Base-by-base conservation (phyloP, 2,888 invertebrate species). In the Cremastobaeus sp. region DNA sequence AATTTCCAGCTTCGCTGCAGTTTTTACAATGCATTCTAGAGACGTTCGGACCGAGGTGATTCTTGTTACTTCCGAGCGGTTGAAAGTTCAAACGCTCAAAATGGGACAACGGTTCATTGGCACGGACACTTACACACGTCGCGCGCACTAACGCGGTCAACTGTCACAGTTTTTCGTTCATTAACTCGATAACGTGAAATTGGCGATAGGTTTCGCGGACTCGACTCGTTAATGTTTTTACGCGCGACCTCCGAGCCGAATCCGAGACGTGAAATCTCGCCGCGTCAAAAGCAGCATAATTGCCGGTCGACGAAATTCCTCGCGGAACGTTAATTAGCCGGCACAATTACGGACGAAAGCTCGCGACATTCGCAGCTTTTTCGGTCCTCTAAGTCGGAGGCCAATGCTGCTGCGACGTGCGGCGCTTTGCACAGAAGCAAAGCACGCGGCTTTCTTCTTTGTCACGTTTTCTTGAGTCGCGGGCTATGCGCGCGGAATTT, bases 31-130 rank as follows among this genome's bases (percentile, higher is more conserved):
- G n/a, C n/a, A n/a, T 30, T 37, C 37, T 48, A 3, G 48, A 35
- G 43, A 35, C 21, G 18, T 18, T 48, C 34, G 25, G 34, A 41
- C 47, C 34, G 47, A 54, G 72, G 54, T 60, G 54, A 65, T 60
- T 66, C 65, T 60, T 55, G 60, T 72, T 48, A 48, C 34, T 39
- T n/a, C 20, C 54, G 21, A 45, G 32, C 50, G 54, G 72, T 72
- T 72, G 65, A 65, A 72, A 72, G 66, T 73, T 73, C 73, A 73
- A 64, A 57, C 57, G 62, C 35, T 57, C 37, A 25, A 73, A 73
- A 66, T 66, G 73, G 66, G 73, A 60, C 73, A 73, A 47, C 55
- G 52, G 66, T 73, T 62, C 66, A 57, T 66, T 66, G 66, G 66
- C 73, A 65, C 48, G 28, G 18, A 41, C 55, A 47, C 47, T 4